Conservation (phyloP, 1,140 invertebrate genomes). For the Achroia grisella region DNA sequence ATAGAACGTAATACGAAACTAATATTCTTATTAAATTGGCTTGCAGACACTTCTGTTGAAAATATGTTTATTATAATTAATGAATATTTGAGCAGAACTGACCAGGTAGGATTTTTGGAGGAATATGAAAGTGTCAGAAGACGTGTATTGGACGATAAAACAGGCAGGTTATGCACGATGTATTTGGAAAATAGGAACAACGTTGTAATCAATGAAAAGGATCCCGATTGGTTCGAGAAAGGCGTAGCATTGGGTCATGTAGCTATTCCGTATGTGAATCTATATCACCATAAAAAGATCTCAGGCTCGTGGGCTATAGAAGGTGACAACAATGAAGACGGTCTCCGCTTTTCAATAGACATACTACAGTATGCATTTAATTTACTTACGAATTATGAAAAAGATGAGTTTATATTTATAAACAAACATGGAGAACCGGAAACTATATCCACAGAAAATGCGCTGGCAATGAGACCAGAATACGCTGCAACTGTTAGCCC, state of each 20-base stretch:
- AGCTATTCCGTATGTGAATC: conserved; percentile 17
- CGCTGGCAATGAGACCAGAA: conserved; percentile 15
- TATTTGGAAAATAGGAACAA: conserved; percentile 2
- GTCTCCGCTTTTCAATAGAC: conserved; percentile 15
- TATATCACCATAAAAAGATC: conserved; percentile 16
- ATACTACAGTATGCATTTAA: conserved; percentile 36
- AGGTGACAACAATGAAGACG: conserved; percentile 10
- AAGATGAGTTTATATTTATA: conserved; percentile 10
- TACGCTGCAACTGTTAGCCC: conserved; percentile 15
- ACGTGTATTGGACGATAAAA: background rate
- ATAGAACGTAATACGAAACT: background rate
- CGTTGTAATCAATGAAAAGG: background rate
- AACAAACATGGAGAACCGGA: background rate
- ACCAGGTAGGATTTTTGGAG: background rate
- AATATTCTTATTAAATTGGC: conserved; percentile 5
- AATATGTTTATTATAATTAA: background rate
- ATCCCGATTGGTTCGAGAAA: conserved; percentile 30
- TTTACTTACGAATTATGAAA: conserved; percentile 31
- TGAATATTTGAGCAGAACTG: background rate
- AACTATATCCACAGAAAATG: background rate
- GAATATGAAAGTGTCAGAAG: background rate
- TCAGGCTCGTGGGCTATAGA: conserved; percentile 8
- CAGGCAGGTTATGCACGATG: background rate
- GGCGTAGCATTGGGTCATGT: conserved; percentile 19
- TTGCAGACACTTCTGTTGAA: background rate